Evolutionary conservation across 2,888 invertebrate genomes (phyloP), one percentile per base, ranked within the genome.

Genomic region (Acronicta aceris): DNA sequence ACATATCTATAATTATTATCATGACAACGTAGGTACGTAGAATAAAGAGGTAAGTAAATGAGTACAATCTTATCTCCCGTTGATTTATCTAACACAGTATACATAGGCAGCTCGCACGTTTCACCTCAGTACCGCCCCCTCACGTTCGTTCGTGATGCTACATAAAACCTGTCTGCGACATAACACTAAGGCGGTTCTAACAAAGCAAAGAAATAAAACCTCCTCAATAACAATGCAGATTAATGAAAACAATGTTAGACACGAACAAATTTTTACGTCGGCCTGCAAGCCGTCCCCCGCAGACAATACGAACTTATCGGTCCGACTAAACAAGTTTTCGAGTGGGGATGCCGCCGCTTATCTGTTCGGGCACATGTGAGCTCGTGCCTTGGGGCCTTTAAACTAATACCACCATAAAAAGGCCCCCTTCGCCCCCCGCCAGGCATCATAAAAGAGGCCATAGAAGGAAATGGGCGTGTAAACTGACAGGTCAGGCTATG

Each of bases 301-400:
- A 90, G 89, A 92, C 91, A 91, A 90, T 88, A 86, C 89, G 78
- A 86, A 91, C 89, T 91, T 92, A 93, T 93, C 92, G 87, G 83
- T 80, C 84, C 85, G 85, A 83, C 90, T 88, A 91, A 93, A 93
- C 93, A 91, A 93, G 92, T 92, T 92, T 87, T 90, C 88, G 88
- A 92, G 92, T 89, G 88, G 90, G 93, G 92, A 91, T 91, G 90
- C 88, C 89, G 83, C 79, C 84, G 91, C 91, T 94, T 94, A 94
- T 94, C 93, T 92, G 88, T 87, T 81, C 87, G 82, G 88, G 87
- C 92, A 92, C 92, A 92, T 92, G 90, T 91, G 91, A 89, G 91
- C 86, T 81, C 87, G 86, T 89, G 91, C 92, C 91, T 89, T 82
- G 85, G 86, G 92, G 92, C 89, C 88, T 91, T 89, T 87, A 89